These are phyloP conservation scores for Danio jaintianensis DNA, from an alignment of 2,797 vertebrate genomes.

Conservation along the genomic window DNA sequence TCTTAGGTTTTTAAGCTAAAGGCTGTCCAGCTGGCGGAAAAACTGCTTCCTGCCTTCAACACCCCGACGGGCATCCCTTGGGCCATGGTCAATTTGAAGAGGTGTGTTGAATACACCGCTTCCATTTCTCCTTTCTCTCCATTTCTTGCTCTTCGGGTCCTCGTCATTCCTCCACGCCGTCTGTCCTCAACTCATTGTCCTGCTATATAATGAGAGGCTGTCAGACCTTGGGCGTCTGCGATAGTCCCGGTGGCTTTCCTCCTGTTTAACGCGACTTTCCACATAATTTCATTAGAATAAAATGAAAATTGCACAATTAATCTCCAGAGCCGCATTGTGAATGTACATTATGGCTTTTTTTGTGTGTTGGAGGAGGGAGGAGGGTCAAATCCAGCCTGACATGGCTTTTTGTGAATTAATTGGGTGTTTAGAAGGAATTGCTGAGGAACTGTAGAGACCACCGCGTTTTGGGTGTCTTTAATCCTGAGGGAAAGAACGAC, in stretches of 20 bases:
- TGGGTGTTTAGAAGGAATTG: conserved; percentile 48
- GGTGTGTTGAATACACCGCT: conserved; percentile 74
- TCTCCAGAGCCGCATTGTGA: conserved; percentile 35
- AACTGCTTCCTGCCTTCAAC: conserved; percentile 97
- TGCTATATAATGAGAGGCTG: conserved; percentile 22
- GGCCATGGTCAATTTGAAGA: conserved; percentile 99
- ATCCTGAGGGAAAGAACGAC: conserved; percentile 42
- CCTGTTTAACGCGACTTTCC: conserved; percentile 21
- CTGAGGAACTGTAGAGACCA: conserved; percentile 21
- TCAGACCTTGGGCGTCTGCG: conserved; percentile 15
- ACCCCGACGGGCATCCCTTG: conserved; percentile 98
- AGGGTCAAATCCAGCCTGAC: conserved; percentile 34
- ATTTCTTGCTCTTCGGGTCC: neutral
- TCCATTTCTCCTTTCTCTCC: neutral
- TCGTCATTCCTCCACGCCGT: neutral
- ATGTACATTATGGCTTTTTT: conserved; percentile 39
- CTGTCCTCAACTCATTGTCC: neutral
- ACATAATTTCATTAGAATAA: conserved; percentile 54
- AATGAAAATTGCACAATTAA: conserved; percentile 58
- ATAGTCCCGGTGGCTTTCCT: conserved; percentile 11
- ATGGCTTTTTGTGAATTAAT: conserved; percentile 56
- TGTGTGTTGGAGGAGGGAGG: conserved; percentile 14
- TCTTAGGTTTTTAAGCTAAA: conserved; percentile 95
- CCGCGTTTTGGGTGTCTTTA: conserved; percentile 48
- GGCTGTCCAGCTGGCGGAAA: conserved; percentile 94